Conservation (phyloP, 2,888 invertebrate species). For the Drosophila subsilvestris region DNA sequence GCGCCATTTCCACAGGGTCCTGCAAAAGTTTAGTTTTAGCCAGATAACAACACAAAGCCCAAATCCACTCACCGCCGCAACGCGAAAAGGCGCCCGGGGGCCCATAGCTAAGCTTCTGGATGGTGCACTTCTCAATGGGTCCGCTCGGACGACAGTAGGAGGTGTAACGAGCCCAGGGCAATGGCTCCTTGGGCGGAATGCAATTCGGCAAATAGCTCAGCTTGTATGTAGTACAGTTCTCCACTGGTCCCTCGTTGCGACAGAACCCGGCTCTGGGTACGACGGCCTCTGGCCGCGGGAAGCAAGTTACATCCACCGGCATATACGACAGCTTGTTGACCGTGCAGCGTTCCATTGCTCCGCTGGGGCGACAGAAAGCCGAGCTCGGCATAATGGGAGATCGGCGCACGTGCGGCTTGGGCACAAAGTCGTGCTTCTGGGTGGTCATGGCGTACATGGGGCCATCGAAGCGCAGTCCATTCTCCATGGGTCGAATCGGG, state of each 20-base stretch:
- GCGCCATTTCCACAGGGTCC: constrained; percentile 57
- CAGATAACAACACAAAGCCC: background rate
- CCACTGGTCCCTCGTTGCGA: constrained; percentile 72
- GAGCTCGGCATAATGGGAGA: constrained; percentile 72
- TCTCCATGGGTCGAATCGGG: constrained; percentile 87
- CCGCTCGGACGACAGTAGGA: constrained; percentile 76
- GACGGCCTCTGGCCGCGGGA: constrained; percentile 67
- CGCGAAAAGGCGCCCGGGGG: constrained; percentile 85
- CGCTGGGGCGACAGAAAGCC: constrained; percentile 74
- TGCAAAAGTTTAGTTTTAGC: background rate
- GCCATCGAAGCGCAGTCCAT: constrained; percentile 86
- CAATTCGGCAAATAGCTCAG: constrained; percentile 85
- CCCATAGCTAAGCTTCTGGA: constrained; percentile 87
- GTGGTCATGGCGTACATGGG: constrained; percentile 91
- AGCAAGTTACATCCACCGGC: constrained; percentile 80
- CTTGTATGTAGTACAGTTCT: constrained; percentile 85
- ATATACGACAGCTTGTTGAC: constrained; percentile 82
- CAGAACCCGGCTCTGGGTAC: constrained; percentile 79
- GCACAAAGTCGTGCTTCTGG: constrained; percentile 89
- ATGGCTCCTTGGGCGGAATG: constrained; percentile 76
- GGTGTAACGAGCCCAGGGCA: constrained; percentile 80
- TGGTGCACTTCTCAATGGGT: constrained; percentile 85
- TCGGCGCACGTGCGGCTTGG: constrained; percentile 85
- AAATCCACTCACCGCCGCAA: constrained; percentile 71
- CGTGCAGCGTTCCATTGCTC: constrained; percentile 81